These are phyloP conservation scores for Trachelus iudaicus DNA, from an alignment of 2,888 invertebrate species.

Conservation along the genomic window DNA sequence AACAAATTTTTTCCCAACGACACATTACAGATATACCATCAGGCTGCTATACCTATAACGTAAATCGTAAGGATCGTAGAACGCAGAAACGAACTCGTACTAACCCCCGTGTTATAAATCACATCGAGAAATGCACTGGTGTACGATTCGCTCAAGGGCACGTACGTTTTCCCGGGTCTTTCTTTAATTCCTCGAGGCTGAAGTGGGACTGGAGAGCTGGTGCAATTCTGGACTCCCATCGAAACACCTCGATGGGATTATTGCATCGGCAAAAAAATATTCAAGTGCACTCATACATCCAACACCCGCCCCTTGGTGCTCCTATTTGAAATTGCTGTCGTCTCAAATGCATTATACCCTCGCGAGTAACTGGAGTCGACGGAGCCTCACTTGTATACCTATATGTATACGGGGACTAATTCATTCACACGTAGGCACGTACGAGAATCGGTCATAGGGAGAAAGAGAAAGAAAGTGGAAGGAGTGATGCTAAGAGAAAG, in stretches of 20 bases:
- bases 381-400: background rate
- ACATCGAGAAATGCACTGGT: background rate
- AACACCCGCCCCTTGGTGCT: conserved; percentile 2
- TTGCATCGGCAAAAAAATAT: conserved; percentile 1
- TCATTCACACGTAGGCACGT: background rate
- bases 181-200: background rate
- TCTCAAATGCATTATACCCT: conserved; percentile 24
- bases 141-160: background rate
- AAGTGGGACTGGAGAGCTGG: background rate
- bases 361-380: conserved; percentile 10
- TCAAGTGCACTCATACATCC: background rate
- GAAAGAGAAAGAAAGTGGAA: conserved; percentile 5
- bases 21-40: background rate
- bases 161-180: background rate
- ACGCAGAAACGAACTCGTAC: background rate
- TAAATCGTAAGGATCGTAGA: background rate
- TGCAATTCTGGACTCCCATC: background rate
- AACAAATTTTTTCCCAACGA: background rate
- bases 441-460: conserved; percentile 1
- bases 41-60: background rate
- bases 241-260: conserved; percentile 7
- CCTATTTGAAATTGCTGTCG: conserved; percentile 37
- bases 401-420: background rate
- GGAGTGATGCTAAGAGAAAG: conserved; percentile 11
- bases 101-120: background rate